phyloP scores from a whole-genome alignment of 2,113 vertebrate species.

The Caranx ignobilis region DNA sequence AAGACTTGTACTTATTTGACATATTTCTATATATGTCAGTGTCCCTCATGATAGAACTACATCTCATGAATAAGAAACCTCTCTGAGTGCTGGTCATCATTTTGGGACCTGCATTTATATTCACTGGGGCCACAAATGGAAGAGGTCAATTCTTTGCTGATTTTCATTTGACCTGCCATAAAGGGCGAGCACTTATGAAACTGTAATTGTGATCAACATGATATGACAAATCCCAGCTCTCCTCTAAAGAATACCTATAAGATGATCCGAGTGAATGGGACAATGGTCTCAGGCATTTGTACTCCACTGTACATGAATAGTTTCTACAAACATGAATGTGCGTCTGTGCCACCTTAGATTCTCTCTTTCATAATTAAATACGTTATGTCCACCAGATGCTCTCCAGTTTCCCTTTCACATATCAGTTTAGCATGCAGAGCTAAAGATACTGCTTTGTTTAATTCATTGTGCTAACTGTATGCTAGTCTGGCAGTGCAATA shows the following conservation, averaged over 20 bases:
- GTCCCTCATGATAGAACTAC: background rate
- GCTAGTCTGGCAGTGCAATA: constrained; percentile 20
- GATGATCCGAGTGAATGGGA: background rate
- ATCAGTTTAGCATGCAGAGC: constrained; percentile 43
- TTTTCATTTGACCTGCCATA: background rate
- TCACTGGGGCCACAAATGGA: too few relatives aligned
- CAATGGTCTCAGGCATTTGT: too few relatives aligned
- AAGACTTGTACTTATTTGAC: background rate
- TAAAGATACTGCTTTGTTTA: constrained; percentile 75
- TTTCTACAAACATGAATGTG: constrained; percentile 19
- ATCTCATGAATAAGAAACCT: background rate
- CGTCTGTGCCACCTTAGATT: constrained; percentile 47
- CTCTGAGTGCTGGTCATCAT: rapidly evolving
- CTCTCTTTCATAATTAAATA: constrained; percentile 76
- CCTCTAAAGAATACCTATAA: background rate
- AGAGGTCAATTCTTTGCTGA: background rate
- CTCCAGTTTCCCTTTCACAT: constrained; percentile 76
- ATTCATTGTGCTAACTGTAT: constrained; percentile 67
- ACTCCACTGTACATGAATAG: background rate
- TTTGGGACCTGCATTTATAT: too few relatives aligned
- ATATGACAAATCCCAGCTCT: background rate
- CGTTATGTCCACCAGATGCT: constrained; percentile 50
- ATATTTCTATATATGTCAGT: background rate
- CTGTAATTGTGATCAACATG: background rate
- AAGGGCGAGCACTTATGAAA: background rate